phyloP scores from a whole-genome alignment of 2,888 invertebrate genomes.

The Acheta domesticus region DNA sequence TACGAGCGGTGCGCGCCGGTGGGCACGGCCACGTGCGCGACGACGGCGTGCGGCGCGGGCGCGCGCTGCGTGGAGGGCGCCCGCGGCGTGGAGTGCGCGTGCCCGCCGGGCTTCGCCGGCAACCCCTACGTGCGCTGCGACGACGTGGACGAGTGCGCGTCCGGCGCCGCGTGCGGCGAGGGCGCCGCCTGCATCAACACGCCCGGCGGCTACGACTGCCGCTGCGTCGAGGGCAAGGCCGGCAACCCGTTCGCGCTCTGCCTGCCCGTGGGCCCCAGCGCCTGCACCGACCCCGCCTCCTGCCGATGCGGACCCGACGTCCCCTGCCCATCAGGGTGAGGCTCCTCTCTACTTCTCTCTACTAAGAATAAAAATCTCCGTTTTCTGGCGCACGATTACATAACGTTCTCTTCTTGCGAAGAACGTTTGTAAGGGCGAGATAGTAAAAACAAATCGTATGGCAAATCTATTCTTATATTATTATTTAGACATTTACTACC shows the following conservation, averaged over 20 bases:
- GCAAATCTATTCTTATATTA: too few relatives aligned
- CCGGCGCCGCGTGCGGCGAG: conserved; percentile 71
- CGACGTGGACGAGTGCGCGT: conserved; percentile 75
- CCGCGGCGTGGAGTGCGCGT: conserved; percentile 74
- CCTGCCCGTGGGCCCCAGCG: conserved; percentile 63
- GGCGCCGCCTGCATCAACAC: conserved; percentile 89
- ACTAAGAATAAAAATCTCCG: conserved; percentile 19
- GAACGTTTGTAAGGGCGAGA: conserved; percentile 60
- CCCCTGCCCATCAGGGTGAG: conserved; percentile 67
- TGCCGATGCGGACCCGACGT: conserved; percentile 69
- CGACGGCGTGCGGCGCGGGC: conserved; percentile 69
- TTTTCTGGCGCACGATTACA: too few relatives aligned
- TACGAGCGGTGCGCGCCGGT: conserved; percentile 71
- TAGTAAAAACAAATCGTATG: too few relatives aligned
- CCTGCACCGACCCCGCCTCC: conserved; percentile 64
- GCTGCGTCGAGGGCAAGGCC: conserved; percentile 77
- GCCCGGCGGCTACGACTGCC: conserved; percentile 83
- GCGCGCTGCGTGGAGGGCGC: conserved; percentile 76
- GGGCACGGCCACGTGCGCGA: conserved; percentile 63
- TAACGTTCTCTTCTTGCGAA: conserved; percentile 58
- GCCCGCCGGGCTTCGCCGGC: conserved; percentile 78
- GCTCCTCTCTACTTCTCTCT: too few relatives aligned
- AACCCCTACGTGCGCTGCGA: conserved; percentile 83
- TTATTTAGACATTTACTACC: too few relatives aligned
- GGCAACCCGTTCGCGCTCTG: conserved; percentile 87